These are phyloP conservation scores for Halcyon malimbica DNA, from an alignment of 2,113 vertebrate genomes.

Conservation along the genomic window DNA sequence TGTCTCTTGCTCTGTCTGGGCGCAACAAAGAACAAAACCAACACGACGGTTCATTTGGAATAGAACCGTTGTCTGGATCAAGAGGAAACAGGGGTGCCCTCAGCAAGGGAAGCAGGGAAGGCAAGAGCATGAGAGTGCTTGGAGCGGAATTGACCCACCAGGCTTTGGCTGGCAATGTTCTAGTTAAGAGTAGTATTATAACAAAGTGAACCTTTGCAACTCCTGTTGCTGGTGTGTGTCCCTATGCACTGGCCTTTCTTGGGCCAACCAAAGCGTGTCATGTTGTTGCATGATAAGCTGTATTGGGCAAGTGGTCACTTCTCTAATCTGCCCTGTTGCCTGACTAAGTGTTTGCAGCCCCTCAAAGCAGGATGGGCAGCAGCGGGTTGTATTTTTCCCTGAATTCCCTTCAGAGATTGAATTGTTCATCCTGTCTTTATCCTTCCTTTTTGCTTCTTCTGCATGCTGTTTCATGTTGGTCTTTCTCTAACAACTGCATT, in stretches of 20 bases:
- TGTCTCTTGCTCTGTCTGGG: background rate
- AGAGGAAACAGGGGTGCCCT: background rate
- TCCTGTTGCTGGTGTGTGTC: rapidly evolving
- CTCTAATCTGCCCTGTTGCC: background rate
- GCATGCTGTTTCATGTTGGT: background rate
- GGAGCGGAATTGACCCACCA: background rate
- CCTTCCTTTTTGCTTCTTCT: background rate
- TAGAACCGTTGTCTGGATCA: background rate
- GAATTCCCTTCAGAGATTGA: background rate
- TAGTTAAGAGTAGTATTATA: background rate
- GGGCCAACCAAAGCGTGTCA: background rate
- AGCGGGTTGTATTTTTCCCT: background rate
- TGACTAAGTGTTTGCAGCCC: background rate
- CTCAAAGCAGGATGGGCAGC: background rate
- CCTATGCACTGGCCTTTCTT: background rate
- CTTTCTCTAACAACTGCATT: background rate
- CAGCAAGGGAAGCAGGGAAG: background rate
- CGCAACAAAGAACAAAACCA: conserved; percentile 10
- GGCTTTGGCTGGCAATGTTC: background rate
- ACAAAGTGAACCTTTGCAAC: background rate
- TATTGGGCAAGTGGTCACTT: background rate
- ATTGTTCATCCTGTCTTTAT: background rate
- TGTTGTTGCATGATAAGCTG: background rate
- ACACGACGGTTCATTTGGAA: background rate
- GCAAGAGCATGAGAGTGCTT: background rate